These are phyloP conservation scores for Rhinophrynus dorsalis DNA, from an alignment of 2,797 vertebrate genomes.

Conservation along the genomic window DNA sequence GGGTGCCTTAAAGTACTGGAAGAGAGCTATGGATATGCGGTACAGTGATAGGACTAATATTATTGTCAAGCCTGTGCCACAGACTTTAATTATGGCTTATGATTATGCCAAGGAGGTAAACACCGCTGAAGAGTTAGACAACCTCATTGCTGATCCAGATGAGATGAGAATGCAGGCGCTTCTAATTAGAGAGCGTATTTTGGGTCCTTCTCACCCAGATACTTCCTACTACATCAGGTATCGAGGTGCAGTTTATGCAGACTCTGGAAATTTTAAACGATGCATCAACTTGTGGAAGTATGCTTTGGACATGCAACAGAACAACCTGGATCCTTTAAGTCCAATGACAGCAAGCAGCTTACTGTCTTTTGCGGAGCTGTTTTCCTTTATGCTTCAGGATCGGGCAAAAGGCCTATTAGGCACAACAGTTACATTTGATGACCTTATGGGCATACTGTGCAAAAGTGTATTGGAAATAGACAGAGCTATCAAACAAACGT, in stretches of 20 bases:
- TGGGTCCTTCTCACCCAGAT: slow-evolving; percentile 95
- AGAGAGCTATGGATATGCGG: slow-evolving; percentile 95
- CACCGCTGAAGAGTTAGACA: slow-evolving; percentile 88
- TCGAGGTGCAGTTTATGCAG: slow-evolving; percentile 93
- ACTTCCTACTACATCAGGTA: slow-evolving; percentile 98
- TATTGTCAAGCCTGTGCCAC: slow-evolving; percentile 86
- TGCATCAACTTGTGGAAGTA: slow-evolving; percentile 98
- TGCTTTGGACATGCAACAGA: slow-evolving; percentile 97
- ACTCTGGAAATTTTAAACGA: slow-evolving; percentile 96
- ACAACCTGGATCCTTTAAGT: slow-evolving; percentile 92
- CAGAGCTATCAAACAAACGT: slow-evolving; percentile 83
- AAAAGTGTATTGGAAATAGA: slow-evolving; percentile 98
- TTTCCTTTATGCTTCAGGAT: slow-evolving; percentile 98
- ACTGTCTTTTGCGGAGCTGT: slow-evolving; percentile 95
- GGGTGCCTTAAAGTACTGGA: slow-evolving; percentile 97
- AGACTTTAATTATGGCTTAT: slow-evolving; percentile 92
- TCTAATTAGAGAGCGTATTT: slow-evolving; percentile 92
- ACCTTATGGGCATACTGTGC: slow-evolving; percentile 94
- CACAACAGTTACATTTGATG: slow-evolving; percentile 92
- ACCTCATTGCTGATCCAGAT: slow-evolving; percentile 94
- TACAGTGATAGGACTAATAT: slow-evolving; percentile 84
- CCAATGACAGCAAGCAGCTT: slow-evolving; percentile 97
- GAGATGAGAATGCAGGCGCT: slow-evolving; percentile 98
- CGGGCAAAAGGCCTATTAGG: slow-evolving; percentile 93
- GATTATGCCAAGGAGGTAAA: slow-evolving; percentile 94